Conservation (phyloP, 2,113 vertebrate genomes). For the Geococcyx californianus region DNA sequence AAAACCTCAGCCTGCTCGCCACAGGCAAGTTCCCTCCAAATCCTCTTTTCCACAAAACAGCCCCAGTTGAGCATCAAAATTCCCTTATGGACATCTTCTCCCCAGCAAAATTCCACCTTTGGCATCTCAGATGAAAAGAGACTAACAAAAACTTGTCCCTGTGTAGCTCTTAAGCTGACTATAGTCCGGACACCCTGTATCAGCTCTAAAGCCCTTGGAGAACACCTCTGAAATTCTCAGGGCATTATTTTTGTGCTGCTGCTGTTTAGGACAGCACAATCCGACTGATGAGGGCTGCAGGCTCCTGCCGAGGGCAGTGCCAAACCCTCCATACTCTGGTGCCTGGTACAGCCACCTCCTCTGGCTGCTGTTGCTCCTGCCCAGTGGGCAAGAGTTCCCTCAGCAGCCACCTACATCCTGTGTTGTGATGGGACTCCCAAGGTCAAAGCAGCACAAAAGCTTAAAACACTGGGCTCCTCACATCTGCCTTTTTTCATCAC, state of each 20-base stretch:
- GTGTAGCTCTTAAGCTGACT: rapidly evolving
- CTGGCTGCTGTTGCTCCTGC: neutral
- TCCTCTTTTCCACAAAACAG: neutral
- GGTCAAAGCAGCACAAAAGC: neutral
- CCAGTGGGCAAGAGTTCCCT: rapidly evolving
- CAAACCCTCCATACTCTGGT: rapidly evolving
- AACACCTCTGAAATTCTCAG: neutral
- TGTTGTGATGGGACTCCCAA: neutral
- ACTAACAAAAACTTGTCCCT: neutral
- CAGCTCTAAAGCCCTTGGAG: neutral
- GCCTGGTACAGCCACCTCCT: neutral
- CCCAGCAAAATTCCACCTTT: neutral
- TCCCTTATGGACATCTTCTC: neutral
- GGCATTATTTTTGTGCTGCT: neutral
- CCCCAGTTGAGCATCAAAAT: neutral
- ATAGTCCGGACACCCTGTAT: neutral
- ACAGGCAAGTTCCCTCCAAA: neutral
- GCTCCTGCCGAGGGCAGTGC: neutral
- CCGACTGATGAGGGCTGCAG: neutral
- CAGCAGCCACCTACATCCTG: neutral
- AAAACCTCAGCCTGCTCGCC: neutral
- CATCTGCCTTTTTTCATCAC: rapidly evolving
- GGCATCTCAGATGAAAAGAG: neutral
- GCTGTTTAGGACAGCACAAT: neutral
- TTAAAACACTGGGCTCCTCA: rapidly evolving